A percentile compares a stretch with the other conserved stretches of the same genome.
These are phyloP conservation scores for Cyprinodon diabolis DNA, from an alignment of 2,797 vertebrate species.

Conservation along the genomic window DNA sequence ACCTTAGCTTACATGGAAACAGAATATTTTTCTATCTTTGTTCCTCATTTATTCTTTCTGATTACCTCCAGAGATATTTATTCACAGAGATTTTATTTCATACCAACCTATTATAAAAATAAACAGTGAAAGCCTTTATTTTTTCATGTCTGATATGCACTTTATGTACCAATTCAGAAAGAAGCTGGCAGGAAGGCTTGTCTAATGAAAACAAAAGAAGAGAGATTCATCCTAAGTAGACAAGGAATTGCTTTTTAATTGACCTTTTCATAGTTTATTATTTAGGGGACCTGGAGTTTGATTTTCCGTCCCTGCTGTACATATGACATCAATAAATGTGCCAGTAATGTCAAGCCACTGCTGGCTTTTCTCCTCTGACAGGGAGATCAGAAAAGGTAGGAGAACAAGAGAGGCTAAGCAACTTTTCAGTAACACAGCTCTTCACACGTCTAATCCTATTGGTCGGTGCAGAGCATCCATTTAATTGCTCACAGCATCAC, in stretches of 20 bases:
- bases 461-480: slow-evolving; percentile 2
- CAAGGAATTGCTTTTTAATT: slow-evolving; percentile 35
- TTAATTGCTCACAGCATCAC: slow-evolving; percentile 7
- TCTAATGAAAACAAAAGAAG: slow-evolving; percentile 20
- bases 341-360: slow-evolving; percentile 47
- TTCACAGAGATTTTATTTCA: slow-evolving; percentile 51
- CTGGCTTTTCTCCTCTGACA: slow-evolving; percentile 10
- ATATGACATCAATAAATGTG: slow-evolving; percentile 47
- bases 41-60: slow-evolving; percentile 22
- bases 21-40: slow-evolving; percentile 19
- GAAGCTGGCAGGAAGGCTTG: slow-evolving; percentile 11
- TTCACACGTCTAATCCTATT: slow-evolving; percentile 4
- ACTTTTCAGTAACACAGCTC: slow-evolving; percentile 2
- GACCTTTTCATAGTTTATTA: slow-evolving; percentile 48
- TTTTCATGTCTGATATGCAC: not conserved
- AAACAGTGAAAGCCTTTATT: not conserved
- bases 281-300: slow-evolving; percentile 40
- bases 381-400: slow-evolving; percentile 16
- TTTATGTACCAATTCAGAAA: slow-evolving; percentile 1
- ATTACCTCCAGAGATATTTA: slow-evolving; percentile 56
- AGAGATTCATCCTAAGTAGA: slow-evolving; percentile 25
- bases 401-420: not conserved
- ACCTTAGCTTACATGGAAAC: slow-evolving; percentile 8
- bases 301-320: slow-evolving; percentile 38
- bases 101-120: slow-evolving; percentile 24